Base-by-base conservation (phyloP, 1,140 invertebrate species). In the Teleopsis dalmanni region DNA sequence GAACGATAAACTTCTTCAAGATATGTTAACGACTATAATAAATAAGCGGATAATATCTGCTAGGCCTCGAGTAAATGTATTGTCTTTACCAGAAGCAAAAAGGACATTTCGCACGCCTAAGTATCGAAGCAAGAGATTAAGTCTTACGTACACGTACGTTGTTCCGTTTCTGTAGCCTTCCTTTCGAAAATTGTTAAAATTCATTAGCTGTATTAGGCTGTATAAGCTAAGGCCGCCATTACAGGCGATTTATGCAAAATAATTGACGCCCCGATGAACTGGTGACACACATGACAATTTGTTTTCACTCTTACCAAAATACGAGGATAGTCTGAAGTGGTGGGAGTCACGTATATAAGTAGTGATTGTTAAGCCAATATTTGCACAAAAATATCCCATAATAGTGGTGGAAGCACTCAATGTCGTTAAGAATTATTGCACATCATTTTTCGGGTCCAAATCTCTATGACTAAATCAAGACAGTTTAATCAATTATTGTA, bases 1-100 rank as follows among this genome's bases (percentile, higher is more conserved):
- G 31, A 43, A 43, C 27, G 41, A 43, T 43, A 43, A 27, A 47
- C 9, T 26, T 11, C 14, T 43, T 29, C 58, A 60, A 66, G 63
- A 66, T 66, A 66, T 66, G 63, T 66, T 66, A 66, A 66, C 63
- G 63, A 66, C 63, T 65, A 57, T 59, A 61, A 66, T 66, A 66
- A 66, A 66, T 66, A 66, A 66, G 50, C 63, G 64, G 64, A 66
- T 66, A 66, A 66, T 66, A 66, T 66, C 64, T 58, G 53, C 51
- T 51, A 49, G 48, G 48, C 48, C 48, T 50, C 42, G 44, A 50
- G 44, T 50, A 50, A 50, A 50, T 50, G 48, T 44, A 31, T n/a
- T n/a, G n/a, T n/a, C n/a, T n/a, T 41, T 25, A 27, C 16, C 14
- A 42, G 11, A 25, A 21, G 38, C 26, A 42, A 16, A 34, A 40